These are phyloP conservation scores for Dicrurus megarhynchus DNA, from an alignment of 2,113 vertebrate species.

Conservation along the genomic window DNA sequence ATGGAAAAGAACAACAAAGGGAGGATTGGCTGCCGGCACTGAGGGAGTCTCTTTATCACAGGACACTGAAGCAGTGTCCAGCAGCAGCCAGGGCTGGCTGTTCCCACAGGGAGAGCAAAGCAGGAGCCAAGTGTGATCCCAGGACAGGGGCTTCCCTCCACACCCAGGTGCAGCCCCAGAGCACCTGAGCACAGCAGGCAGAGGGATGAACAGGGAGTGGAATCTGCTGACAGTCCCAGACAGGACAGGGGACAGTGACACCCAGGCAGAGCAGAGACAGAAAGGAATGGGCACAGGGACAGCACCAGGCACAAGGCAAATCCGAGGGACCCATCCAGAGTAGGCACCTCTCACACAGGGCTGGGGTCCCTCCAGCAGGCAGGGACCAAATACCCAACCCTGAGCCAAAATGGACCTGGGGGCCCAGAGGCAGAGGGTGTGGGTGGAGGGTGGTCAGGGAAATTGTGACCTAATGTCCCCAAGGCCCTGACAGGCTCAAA, in stretches of 20 bases:
- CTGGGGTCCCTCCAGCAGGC: background rate
- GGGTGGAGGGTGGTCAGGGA: background rate
- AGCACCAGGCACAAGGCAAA: fast-evolving
- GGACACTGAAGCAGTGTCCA: fast-evolving
- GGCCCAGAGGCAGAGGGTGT: fast-evolving
- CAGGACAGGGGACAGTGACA: fast-evolving
- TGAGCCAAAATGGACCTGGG: background rate
- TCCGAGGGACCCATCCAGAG: background rate
- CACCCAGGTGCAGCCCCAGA: background rate
- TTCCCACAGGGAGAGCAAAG: background rate
- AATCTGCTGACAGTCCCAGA: fast-evolving
- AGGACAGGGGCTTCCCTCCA: background rate
- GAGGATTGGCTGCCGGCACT: fast-evolving
- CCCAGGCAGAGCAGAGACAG: background rate
- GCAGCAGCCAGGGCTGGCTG: background rate
- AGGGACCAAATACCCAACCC: background rate
- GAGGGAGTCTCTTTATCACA: background rate
- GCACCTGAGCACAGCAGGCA: background rate
- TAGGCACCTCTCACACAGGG: background rate
- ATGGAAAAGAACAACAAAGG: background rate
- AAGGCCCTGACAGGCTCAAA: background rate
- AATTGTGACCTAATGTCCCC: background rate
- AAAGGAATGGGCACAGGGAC: fast-evolving
- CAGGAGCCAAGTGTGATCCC: background rate
- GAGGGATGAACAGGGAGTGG: background rate